Conservation (phyloP, 2,888 invertebrate genomes). For the Toxonevra muliebris region DNA sequence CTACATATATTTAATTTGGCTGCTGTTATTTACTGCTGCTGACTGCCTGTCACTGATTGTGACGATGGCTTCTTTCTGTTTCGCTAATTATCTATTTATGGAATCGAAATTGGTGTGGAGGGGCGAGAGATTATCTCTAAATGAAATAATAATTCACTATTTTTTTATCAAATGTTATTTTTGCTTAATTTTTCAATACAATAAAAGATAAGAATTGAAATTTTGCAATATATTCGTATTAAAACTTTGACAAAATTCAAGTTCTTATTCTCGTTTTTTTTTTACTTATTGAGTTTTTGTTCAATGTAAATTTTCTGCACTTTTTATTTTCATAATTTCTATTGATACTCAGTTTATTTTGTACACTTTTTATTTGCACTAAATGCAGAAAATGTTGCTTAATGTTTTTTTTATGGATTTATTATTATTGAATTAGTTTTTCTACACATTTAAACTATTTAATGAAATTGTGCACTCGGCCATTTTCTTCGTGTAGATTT, state of each 20-base stretch:
- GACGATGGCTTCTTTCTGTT: neutral
- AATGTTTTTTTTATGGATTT: constrained; percentile 34
- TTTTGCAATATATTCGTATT: too few species aligned
- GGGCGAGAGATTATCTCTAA: too few species aligned
- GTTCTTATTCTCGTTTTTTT: too few species aligned
- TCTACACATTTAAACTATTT: constrained; percentile 38
- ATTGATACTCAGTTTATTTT: constrained; percentile 27
- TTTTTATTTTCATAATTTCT: constrained; percentile 39
- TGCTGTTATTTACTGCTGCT: neutral
- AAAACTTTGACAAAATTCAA: too few species aligned
- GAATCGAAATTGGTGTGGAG: neutral
- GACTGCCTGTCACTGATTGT: neutral
- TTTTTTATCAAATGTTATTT: constrained; percentile 21
- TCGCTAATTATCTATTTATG: constrained; percentile 1
- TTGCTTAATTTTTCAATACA: constrained; percentile 25
- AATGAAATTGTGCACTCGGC: constrained; percentile 46
- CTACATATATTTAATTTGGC: constrained; percentile 38
- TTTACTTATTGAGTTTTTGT: constrained; percentile 17
- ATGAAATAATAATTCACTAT: neutral
- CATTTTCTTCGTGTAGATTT: constrained; percentile 43
- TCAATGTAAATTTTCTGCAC: constrained; percentile 36
- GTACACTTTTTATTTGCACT: constrained; percentile 37
- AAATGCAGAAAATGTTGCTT: constrained; percentile 28
- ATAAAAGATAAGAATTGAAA: too few species aligned
- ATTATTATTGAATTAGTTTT: constrained; percentile 36